Evolutionary conservation across 2,888 invertebrate species (phyloP), one percentile per base, ranked within the genome.

Genomic region (Drosophila falleni): DNA sequence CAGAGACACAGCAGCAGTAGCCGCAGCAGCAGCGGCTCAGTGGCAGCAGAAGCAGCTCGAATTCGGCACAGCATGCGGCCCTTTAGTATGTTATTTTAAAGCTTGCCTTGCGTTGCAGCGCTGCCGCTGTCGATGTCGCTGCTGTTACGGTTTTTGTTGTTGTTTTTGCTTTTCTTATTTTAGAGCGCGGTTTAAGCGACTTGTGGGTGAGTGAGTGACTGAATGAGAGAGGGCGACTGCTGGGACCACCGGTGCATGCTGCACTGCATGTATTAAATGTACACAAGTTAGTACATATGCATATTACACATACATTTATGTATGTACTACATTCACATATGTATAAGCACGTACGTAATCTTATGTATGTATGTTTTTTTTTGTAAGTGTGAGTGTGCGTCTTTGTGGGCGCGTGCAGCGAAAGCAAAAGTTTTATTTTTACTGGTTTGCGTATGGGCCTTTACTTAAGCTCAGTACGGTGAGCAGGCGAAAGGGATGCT

Each of bases 231-330:
- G 19, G 8, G 13, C 1, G 60, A 15, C 2, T 41, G 26, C 63
- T 73, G 62, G 53, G 64, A 65, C 64, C 74, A 78, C 82, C 75
- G 76, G 81, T 81, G 79, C 79, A 79, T 81, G 75, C 81, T 79
- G 79, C 79, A 79, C 75, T 61, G 58, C 3, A 47, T 50, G 31
- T 44, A 42, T 54, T 31, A 39, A 19, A 58, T 23, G 23, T 51
- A 62, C 39, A 50, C 37, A 62, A 44, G 4, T 46, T 44, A 54
- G 23, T 42, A 46, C 49, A 41, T 60, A 51, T 44, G 51, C 51
- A 60, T 60, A 33, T 51, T 19, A 29, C 16, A 49, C 19, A 39
- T 9, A 56, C 11, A 31, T 59, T 41, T 68, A 53, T 53, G 54
- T 33, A 41, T 31, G 26, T 31, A 47, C 19, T 15, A 23, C 31